These are phyloP conservation scores for Otus sunia DNA, from an alignment of 2,113 vertebrate genomes.

Conservation along the genomic window DNA sequence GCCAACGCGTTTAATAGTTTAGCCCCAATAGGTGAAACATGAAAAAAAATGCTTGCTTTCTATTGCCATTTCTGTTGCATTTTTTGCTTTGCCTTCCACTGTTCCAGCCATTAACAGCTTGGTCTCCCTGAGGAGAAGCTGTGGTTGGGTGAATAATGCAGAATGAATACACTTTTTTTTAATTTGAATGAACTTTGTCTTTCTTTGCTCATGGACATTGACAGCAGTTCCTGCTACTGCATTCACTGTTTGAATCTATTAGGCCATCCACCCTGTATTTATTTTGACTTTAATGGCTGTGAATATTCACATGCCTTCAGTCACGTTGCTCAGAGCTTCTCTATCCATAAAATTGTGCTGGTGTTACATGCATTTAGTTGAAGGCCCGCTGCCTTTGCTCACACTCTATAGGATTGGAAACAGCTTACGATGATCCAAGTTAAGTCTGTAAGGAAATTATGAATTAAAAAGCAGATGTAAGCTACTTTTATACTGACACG, in stretches of 20 bases:
- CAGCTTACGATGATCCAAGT: slow-evolving; percentile 12
- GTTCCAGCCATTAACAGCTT: not conserved
- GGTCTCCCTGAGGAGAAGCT: not conserved
- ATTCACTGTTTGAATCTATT: not conserved
- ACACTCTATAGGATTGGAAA: not conserved
- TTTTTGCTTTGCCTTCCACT: not conserved
- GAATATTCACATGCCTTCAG: not conserved
- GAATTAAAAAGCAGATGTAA: slow-evolving; percentile 43
- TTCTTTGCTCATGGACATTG: not conserved
- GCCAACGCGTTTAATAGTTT: fast-evolving
- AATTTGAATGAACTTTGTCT: not conserved
- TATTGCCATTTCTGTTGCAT: not conserved
- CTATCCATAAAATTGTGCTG: not conserved
- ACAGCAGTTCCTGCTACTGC: not conserved
- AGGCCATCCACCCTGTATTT: not conserved
- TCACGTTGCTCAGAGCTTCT: not conserved
- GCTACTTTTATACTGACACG: not conserved
- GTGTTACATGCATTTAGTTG: not conserved
- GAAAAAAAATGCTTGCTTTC: not conserved
- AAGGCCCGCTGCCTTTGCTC: fast-evolving
- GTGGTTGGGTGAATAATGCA: not conserved
- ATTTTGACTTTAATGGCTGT: not conserved
- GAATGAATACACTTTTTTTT: not conserved
- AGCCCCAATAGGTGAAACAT: not conserved
- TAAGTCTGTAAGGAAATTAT: slow-evolving; percentile 33